Evolutionary conservation across 2,797 vertebrate genomes (phyloP).

Genomic region (Halcyon leucocephala): DNA sequence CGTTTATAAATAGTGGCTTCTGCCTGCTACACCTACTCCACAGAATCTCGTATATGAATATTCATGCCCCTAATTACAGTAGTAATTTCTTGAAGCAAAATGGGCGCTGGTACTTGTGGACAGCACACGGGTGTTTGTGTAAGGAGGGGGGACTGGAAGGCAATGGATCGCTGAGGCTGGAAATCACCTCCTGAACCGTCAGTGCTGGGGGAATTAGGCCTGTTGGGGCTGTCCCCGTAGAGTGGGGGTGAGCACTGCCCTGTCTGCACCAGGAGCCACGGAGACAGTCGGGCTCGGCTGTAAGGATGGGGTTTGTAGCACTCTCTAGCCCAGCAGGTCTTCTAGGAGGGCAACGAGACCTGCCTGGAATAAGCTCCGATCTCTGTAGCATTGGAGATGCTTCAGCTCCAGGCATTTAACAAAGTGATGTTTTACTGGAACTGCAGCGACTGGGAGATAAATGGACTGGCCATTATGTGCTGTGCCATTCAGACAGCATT

Average conservation of each 20-base stretch:
- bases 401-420: constrained; percentile 33
- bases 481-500: constrained; percentile 31
- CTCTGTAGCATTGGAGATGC: neutral
- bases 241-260: neutral
- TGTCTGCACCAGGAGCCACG: neutral
- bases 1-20: constrained; percentile 56
- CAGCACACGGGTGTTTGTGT: neutral
- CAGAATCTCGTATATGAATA: neutral
- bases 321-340: neutral
- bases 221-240: neutral
- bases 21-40: constrained; percentile 55
- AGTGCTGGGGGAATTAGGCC: neutral
- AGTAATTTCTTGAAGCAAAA: constrained; percentile 19
- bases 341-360: neutral
- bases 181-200: neutral
- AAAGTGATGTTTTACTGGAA: constrained; percentile 54
- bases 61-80: neutral
- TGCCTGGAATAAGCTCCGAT: neutral
- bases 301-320: neutral
- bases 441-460: constrained; percentile 29
- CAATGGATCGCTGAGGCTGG: neutral
- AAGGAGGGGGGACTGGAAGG: neutral
- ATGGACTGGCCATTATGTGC: constrained; percentile 41
- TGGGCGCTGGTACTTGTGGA: neutral
- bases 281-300: neutral